phyloP scores from a whole-genome alignment of 2,888 invertebrate genomes.

The Hofmannophila pseudospretella region DNA sequence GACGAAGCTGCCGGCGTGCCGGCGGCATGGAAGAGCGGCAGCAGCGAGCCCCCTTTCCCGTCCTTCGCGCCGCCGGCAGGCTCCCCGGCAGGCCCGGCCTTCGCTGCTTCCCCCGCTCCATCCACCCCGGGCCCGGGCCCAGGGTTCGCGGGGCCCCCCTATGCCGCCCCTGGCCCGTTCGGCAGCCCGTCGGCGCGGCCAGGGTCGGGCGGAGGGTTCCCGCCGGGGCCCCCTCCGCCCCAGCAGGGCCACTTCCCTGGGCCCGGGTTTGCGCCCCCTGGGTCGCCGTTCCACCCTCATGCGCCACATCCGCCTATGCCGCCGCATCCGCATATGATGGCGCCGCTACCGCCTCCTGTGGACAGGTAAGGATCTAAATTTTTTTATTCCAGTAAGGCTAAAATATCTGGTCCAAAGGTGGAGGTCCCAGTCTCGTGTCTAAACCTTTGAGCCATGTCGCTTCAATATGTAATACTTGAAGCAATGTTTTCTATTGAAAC shows the following conservation, averaged over 20 bases:
- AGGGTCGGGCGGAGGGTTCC: conserved; percentile 90
- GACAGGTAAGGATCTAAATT: conserved; percentile 81
- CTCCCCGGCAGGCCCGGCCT: conserved; percentile 83
- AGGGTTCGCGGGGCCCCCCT: conserved; percentile 81
- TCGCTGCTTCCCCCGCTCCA: conserved; percentile 84
- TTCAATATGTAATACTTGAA: too few relatives aligned
- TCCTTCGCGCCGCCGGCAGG: conserved; percentile 87
- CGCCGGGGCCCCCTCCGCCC: conserved; percentile 84
- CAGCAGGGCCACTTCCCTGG: conserved; percentile 84
- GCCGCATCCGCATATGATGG: conserved; percentile 79
- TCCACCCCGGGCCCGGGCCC: conserved; percentile 86
- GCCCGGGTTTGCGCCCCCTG: conserved; percentile 85
- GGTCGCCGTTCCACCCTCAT: conserved; percentile 89
- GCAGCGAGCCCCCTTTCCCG: conserved; percentile 81
- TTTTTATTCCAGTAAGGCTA: too few relatives aligned
- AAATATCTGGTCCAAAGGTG: too few relatives aligned
- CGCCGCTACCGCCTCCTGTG: conserved; percentile 85
- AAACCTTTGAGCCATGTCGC: too few relatives aligned
- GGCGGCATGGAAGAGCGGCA: conserved; percentile 85
- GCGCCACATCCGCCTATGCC: conserved; percentile 93
- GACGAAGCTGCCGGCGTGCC: conserved; percentile 70
- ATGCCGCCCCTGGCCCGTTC: conserved; percentile 82
- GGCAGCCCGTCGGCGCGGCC: conserved; percentile 81
- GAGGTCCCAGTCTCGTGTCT: too few relatives aligned
- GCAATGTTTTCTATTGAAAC: too few relatives aligned